Base-by-base conservation (phyloP, 2,113 vertebrate genomes). In the Apistogramma diplotaenia region DNA sequence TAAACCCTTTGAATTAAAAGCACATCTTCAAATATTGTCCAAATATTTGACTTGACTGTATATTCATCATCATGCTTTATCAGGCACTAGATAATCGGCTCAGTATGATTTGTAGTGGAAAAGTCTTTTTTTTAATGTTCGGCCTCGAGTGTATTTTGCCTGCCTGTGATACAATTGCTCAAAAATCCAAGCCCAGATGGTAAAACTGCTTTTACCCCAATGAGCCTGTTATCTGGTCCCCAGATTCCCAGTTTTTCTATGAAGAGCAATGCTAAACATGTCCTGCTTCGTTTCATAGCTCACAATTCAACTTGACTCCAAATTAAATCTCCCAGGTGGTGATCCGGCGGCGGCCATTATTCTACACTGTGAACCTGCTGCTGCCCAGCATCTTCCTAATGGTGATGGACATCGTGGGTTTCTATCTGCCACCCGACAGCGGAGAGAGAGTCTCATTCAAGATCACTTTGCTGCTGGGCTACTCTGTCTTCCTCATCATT, bases 391-490 rank as follows among this genome's bases (percentile, higher is more conserved):
- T 99, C 85, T 99, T 99, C 87, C 89, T 99, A 82, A 99, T 99
- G 98, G 89, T 99, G 58, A 97, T 98, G 96, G 98, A 99, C 90
- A 96, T 99, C 0, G 96, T 98, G 86, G 98, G 98, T 23, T 99
- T 99, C 94, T 99, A 97, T 90, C 93, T 99, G n/a, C 98, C 98
- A 1, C 98, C 98, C 0, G 96, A 99, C 93, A 99, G 98, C 0
- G 98, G 98, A 0, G 98, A 99, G 94, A 95, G 98, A 55, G 98
- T 99, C 53, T 99, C 98, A 74, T 99, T 99, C 94, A 99, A 99
- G 94, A 98, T 99, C 94, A 99, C 98, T 0, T 94, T 99, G 49
- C 96, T 99, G 73, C 94, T 99, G 83, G 98, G 98, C 16, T 99
- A 99, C 91, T 99, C 98, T 0, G 98, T 99, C 83, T 99, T 99